Evolutionary conservation across 2,797 vertebrate genomes (phyloP).

Genomic region (Syndactyla subalaris): DNA sequence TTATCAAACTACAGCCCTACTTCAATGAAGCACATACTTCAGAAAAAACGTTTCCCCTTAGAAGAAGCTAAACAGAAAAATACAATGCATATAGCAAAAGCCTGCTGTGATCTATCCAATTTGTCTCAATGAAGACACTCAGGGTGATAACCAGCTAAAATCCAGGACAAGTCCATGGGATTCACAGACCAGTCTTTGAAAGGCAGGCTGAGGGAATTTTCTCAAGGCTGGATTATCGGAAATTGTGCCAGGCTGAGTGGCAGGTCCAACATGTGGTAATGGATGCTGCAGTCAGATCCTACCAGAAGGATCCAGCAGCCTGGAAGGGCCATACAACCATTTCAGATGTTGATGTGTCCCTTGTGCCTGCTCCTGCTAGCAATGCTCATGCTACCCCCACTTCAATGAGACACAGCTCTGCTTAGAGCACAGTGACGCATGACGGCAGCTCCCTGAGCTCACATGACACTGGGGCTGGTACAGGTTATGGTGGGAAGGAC

Average conservation of each 20-base stretch:
- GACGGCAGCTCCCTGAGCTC: background rate
- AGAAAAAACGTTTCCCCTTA: rapidly evolving
- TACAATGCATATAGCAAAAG: background rate
- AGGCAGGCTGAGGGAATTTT: background rate
- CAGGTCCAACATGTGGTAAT: rapidly evolving
- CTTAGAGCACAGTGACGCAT: rapidly evolving
- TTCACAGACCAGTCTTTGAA: background rate
- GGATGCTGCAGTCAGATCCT: background rate
- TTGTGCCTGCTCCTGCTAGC: background rate
- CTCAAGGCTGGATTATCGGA: too few species aligned
- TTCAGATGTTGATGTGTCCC: background rate
- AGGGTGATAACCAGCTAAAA: background rate
- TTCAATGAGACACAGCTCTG: rapidly evolving
- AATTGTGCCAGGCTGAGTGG: rapidly evolving
- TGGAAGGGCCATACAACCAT: rapidly evolving
- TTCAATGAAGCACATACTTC: background rate
- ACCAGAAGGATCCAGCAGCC: background rate
- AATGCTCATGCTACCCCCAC: rapidly evolving
- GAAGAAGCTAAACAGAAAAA: background rate
- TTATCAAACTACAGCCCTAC: background rate
- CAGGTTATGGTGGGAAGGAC: background rate
- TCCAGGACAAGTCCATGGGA: background rate
- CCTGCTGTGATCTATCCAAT: background rate
- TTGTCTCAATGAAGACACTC: background rate
- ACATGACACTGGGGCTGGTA: rapidly evolving